Base-by-base conservation (phyloP, 2,888 invertebrate species). In the Caenorhabditis parvicauda region DNA sequence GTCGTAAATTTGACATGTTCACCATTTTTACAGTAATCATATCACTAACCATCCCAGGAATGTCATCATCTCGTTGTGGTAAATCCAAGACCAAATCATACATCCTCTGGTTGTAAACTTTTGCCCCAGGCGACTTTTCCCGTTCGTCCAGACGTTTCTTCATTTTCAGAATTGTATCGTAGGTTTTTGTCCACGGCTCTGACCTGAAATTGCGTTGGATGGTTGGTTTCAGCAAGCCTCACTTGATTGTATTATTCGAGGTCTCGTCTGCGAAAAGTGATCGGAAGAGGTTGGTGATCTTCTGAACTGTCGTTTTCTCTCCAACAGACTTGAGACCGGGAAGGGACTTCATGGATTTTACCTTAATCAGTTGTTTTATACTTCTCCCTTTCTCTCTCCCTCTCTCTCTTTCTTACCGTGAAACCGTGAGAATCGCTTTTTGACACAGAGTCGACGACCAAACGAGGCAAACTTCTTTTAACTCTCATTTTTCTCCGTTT, bases 101-200 rank as follows among this genome's bases (percentile, higher is more conserved):
- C 72, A 77, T 75, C 32, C 76, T 42, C 48, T 71, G 58, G 39
- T 77, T 75, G 52, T 75, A 77, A 1, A 75, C 68, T 17, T 70
- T 59, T 2, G 75, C 72, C 32, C 75, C 75, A 1, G 73, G 70
- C 35, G 63, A 64, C n/a, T 60, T 64, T 12, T 64, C 67, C 32
- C 59, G 57, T n/a, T 63, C 37, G 37, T 68, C 62, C 66, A 70
- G 64, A 19, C 54, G 41, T 27, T 64, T 69, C 50, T 74, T 72
- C 45, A 74, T 28, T 3, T 55, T 45, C 2, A 75, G 49, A 17
- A 77, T 46, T 3, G 54, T 62, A 22, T 73, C 64, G 59, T 76
- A 77, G n/a, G 70, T 76, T 35, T 68, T 57, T 1, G 68, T 28
- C 77, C 77, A 77, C 4, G 51, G 22, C 12, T 46, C 41, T n/a